Base-by-base conservation (phyloP, 2,888 invertebrate species). In the Blomia tropicalis region DNA sequence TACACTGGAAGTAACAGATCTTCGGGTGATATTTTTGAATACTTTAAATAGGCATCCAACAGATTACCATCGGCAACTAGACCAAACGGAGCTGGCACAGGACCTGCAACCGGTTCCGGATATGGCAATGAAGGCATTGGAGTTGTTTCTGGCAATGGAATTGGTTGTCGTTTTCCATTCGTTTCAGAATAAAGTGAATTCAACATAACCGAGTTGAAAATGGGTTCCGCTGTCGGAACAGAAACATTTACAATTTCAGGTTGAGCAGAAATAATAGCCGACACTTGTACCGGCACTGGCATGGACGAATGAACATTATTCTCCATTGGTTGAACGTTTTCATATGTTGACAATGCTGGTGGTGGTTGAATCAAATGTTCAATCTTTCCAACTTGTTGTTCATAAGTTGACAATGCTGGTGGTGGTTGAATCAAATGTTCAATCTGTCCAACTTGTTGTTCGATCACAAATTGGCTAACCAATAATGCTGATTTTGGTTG, bases 41-140 rank as follows among this genome's bases (percentile, higher is more conserved):
- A 47, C 51, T 47, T 47, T n/a, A 47, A 11, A n/a, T 47, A 47
- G 5, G 51, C n/a, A n/a, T 47, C 51, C 51, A 47, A 11, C 7
- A 47, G 51, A 19, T 22, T 25, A n/a, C 7, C 7, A 27, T 47
- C 51, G 23, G 51, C 51, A 19, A 47, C 14, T 14, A 47, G 11
- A 11, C 7, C 27, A 7, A 47, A 7, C n/a, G 51, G 51, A 17
- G 36, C 36, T 17, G 7, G 36, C n/a, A n/a, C n/a, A n/a, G n/a
- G n/a, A n/a, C n/a, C n/a, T 36, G 36, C 7, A 36, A 36, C 36
- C 17, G 36, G 7, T 36, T 36, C 36, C 17, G 36, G 17, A 17
- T 36, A 36, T 22, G 7, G 51, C 51, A 47, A 22, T 47, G 51
- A 19, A 7, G 51, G 11, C 7, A 22, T n/a, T 7, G 51, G 27